phyloP scores from a whole-genome alignment of 2,113 vertebrate species.

The Callocephalon fimbriatum region DNA sequence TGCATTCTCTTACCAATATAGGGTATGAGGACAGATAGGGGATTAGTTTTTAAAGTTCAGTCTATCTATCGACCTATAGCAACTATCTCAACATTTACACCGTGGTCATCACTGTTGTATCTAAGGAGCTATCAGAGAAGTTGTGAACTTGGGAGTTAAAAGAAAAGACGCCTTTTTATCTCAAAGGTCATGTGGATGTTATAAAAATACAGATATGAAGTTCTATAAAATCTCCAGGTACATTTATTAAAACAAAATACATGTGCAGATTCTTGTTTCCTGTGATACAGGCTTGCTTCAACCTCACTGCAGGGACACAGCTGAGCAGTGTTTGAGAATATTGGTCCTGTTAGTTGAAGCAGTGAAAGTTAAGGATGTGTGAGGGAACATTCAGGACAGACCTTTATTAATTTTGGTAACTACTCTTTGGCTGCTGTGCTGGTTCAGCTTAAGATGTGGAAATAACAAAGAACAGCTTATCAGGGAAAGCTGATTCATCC shows the following conservation, averaged over 20 bases:
- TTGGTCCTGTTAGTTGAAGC: accelerated
- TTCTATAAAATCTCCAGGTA: constrained; percentile 9
- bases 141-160: constrained; percentile 52
- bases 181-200: constrained; percentile 41
- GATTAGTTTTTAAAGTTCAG: constrained; percentile 54
- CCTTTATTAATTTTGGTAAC: not conserved
- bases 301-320: not conserved
- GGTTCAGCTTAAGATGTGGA: not conserved
- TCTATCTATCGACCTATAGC: constrained; percentile 6
- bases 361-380: not conserved
- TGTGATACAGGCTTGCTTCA: not conserved
- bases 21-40: not conserved
- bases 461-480: not conserved
- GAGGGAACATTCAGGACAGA: not conserved
- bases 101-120: constrained; percentile 31
- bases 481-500: not conserved
- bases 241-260: constrained; percentile 35
- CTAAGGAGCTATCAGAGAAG: constrained; percentile 55
- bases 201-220: constrained; percentile 17
- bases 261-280: not conserved
- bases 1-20: not conserved
- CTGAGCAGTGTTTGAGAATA: not conserved
- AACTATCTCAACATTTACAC: constrained; percentile 30
- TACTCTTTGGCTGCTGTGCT: not conserved
- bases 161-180: constrained; percentile 46